phyloP scores from a whole-genome alignment of 30 jellyfish, hydroid and myxozoan species.

The Aurelia aurita complex sp. Pacific region DNA sequence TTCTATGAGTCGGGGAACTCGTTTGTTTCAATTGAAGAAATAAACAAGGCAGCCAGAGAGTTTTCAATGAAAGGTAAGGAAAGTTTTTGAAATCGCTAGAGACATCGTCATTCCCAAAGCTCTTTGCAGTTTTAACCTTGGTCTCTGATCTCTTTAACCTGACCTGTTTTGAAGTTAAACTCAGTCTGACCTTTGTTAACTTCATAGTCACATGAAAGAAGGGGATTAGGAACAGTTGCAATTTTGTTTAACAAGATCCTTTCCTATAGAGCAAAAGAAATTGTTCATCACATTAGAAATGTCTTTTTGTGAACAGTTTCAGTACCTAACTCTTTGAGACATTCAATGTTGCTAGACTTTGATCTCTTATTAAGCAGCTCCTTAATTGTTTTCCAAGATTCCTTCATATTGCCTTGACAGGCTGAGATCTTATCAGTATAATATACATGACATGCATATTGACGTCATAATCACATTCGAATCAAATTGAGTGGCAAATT shows the following conservation, averaged over 20 bases:
- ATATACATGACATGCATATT: too few species aligned
- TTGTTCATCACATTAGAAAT: not conserved
- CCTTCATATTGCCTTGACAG: too few species aligned
- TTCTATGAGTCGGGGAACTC: slow-evolving; percentile 32
- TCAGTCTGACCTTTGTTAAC: not conserved
- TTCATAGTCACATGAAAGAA: not conserved
- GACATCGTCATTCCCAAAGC: too few species aligned
- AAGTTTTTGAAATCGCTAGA: not conserved
- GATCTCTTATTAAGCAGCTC: too few species aligned
- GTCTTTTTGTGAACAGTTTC: too few species aligned
- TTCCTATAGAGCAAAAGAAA: slow-evolving; percentile 12
- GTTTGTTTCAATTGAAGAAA: slow-evolving; percentile 17
- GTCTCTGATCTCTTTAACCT: not conserved
- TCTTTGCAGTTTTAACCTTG: not conserved
- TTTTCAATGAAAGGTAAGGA: slow-evolving; percentile 30
- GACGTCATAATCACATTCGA: too few species aligned
- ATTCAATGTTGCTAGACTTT: too few species aligned
- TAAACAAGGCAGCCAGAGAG: slow-evolving; percentile 16
- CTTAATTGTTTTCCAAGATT: too few species aligned
- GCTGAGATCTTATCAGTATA: too few species aligned
- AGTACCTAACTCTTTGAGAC: too few species aligned
- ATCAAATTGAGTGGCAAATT: too few species aligned
- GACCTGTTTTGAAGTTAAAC: not conserved
- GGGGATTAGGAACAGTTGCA: not conserved
- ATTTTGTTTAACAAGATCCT: not conserved